Conservation (phyloP, 1,140 invertebrate species). For the Cepaea nemoralis region DNA sequence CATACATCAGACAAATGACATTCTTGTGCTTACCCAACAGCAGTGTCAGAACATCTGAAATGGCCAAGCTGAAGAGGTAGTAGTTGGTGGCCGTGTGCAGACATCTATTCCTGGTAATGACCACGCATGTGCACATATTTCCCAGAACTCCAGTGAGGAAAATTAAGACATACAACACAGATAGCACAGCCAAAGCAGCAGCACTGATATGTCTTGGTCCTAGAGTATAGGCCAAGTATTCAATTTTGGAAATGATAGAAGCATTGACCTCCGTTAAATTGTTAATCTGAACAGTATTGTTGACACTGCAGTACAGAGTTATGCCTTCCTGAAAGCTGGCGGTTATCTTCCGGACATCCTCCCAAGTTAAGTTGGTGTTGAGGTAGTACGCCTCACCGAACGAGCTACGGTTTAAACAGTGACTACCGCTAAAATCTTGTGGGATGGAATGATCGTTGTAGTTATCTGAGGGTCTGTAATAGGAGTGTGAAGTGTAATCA, state of each 20-base stretch:
- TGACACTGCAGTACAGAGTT: slow-evolving; percentile 24
- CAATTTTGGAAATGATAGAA: slow-evolving; percentile 23
- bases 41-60: background rate
- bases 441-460: background rate
- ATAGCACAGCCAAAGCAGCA: slow-evolving; percentile 49
- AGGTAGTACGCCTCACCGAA: background rate
- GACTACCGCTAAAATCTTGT: background rate
- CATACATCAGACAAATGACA: too few relatives aligned
- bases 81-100: slow-evolving; percentile 76
- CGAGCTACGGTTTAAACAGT: background rate
- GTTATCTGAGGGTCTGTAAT: background rate
- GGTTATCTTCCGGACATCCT: background rate
- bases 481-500: background rate
- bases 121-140: slow-evolving; percentile 65
- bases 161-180: slow-evolving; percentile 59
- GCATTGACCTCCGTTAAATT: slow-evolving; percentile 34
- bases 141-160: slow-evolving; percentile 63
- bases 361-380: background rate
- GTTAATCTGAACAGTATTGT: background rate
- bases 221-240: slow-evolving; percentile 41
- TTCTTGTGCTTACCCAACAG: background rate
- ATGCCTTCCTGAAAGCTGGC: background rate
- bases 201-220: slow-evolving; percentile 48
- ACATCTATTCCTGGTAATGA: slow-evolving; percentile 72
- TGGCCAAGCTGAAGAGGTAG: slow-evolving; percentile 23